Evolutionary conservation across 1,140 invertebrate species (phyloP).

Genomic region (Chelonus insularis): DNA sequence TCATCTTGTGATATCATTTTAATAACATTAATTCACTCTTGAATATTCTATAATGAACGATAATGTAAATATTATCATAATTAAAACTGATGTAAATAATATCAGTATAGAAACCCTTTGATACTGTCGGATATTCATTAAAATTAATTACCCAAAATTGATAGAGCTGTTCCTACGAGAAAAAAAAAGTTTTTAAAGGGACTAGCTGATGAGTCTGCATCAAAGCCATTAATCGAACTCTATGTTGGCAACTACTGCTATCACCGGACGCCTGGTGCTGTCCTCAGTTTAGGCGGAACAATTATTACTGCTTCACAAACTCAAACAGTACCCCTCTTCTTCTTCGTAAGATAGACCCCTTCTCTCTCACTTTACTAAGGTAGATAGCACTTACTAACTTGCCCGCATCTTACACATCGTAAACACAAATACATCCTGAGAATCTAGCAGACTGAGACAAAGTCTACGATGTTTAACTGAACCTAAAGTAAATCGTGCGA

Average conservation of each 20-base stretch:
- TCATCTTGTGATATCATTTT: too few species aligned
- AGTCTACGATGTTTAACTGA: not conserved
- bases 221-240: conserved; percentile 1
- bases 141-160: too few species aligned
- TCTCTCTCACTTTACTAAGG: not conserved
- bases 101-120: too few species aligned
- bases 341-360: not conserved
- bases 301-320: conserved; percentile 39
- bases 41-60: too few species aligned
- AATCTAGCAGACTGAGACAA: not conserved
- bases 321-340: conserved; percentile 25
- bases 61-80: too few species aligned
- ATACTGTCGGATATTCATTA: too few species aligned
- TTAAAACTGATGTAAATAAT: too few species aligned
- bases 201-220: too few species aligned
- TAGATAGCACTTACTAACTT: conserved; percentile 22
- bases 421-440: conserved; percentile 23
- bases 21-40: too few species aligned
- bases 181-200: too few species aligned
- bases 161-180: too few species aligned
- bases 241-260: not conserved
- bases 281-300: conserved; percentile 20
- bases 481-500: conserved; percentile 7
- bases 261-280: not conserved
- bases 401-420: conserved; percentile 4